A percentile compares a stretch with the other conserved stretches of the same genome.
These are phyloP conservation scores for Clistopyga incitator DNA, from an alignment of 2,888 invertebrate species.

Conservation along the genomic window DNA sequence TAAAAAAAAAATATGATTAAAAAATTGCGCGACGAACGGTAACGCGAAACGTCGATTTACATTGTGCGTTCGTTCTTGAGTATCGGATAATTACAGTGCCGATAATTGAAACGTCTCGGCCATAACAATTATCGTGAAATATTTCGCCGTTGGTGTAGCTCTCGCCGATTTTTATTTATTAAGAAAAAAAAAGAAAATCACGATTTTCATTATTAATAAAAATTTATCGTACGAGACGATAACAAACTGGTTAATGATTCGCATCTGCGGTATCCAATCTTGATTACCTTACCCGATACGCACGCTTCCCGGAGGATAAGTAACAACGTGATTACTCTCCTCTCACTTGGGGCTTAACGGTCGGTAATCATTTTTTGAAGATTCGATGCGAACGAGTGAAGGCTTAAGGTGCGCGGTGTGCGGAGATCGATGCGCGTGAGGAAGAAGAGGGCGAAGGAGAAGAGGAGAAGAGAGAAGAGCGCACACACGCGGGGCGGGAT, in stretches of 20 bases:
- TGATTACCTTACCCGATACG: conserved; percentile 27
- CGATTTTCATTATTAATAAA: conserved; percentile 30
- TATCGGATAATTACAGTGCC: too few relatives aligned
- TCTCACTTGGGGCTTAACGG: conserved; percentile 29
- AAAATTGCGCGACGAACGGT: too few relatives aligned
- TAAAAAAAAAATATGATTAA: too few relatives aligned
- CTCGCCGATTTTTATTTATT: conserved; percentile 25
- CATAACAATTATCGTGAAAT: neutral
- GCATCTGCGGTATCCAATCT: conserved; percentile 13
- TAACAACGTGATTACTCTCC: conserved; percentile 31
- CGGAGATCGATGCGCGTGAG: neutral
- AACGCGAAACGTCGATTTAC: too few relatives aligned
- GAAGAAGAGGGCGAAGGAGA: conserved; percentile 7
- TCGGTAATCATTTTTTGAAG: conserved; percentile 33
- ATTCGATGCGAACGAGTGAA: conserved; percentile 23
- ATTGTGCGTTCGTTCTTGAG: too few relatives aligned
- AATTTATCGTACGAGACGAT: conserved; percentile 44
- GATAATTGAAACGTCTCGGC: too few relatives aligned
- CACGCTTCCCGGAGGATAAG: conserved; percentile 5
- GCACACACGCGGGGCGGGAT: conserved; percentile 58
- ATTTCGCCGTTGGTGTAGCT: neutral
- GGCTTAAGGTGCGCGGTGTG: neutral
- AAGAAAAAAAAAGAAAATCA: too few relatives aligned
- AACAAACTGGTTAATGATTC: conserved; percentile 24
- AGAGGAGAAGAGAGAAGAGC: conserved; percentile 15